Base-by-base conservation (phyloP, 2,113 vertebrate species). In the Xerus inauris region DNA sequence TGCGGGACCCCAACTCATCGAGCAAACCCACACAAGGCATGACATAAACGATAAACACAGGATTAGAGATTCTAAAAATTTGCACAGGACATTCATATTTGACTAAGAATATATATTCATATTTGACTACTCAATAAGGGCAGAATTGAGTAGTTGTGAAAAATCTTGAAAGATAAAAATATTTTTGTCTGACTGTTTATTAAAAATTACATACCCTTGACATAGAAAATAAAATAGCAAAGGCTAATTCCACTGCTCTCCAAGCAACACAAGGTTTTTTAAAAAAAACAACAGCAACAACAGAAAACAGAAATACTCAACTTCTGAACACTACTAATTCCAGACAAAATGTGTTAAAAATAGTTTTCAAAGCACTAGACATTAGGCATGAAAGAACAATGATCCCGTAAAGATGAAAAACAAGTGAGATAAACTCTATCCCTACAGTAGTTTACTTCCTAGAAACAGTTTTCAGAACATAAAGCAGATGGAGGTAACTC, bases 201-300 rank as follows among this genome's bases (percentile, higher is more conserved):
- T 54, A 88, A 87, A 38, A 45, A 45, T n/a, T 45, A 8, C 51
- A 12, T 89, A 79, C 1, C 1, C 1, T 13, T 93, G n/a, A 45
- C 26, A 64, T 17, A 32, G 24, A 49, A 84, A 64, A 89, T 51
- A 84, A 96, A 71, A 45, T 72, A 85, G 49, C 22, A 72, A 85
- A 89, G 51, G 77, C 1, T 30, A 83, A 45, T 54, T 2, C 64
- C 16, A 71, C 28, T 51, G 3, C 14, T 89, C 20, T 95, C 30
- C 30, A 38, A n/a, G 24, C 12, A 85, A 80, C 30, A 45, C 5
- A 40, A 10, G 14, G 13, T 67, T 82, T n/a, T n/a, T n/a, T n/a
- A n/a, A n/a, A n/a, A n/a, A n/a, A n/a, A n/a, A n/a, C n/a, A n/a
- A n/a, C n/a, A n/a, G n/a, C n/a, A n/a, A n/a, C n/a, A n/a, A 85